These are phyloP conservation scores for Heloderma charlesbogerti DNA, from an alignment of 2,113 vertebrate genomes.

Conservation along the genomic window DNA sequence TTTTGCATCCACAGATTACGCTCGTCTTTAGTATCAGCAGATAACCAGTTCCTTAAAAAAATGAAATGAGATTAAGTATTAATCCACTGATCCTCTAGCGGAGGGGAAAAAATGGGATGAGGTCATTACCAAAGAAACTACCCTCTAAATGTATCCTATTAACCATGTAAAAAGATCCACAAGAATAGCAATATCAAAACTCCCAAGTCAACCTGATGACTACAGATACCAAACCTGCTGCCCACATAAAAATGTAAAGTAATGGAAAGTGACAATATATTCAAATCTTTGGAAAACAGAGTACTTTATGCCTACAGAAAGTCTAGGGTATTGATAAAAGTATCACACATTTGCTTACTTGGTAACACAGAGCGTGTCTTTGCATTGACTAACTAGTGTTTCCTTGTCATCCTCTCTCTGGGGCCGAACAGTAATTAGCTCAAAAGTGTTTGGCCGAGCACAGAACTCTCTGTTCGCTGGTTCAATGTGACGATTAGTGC, in stretches of 20 bases:
- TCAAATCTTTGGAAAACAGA: not conserved
- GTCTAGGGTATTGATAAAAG: not conserved
- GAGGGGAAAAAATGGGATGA: not conserved
- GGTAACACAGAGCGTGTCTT: slow-evolving; percentile 93
- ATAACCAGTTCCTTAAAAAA: slow-evolving; percentile 92
- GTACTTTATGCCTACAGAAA: not conserved
- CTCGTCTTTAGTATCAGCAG: slow-evolving; percentile 97
- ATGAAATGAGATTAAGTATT: not conserved
- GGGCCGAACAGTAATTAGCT: slow-evolving; percentile 92
- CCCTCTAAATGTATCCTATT: not conserved
- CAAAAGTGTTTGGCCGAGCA: slow-evolving; percentile 93
- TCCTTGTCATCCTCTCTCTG: slow-evolving; percentile 92
- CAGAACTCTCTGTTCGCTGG: slow-evolving; percentile 95
- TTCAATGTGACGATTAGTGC: slow-evolving; percentile 89
- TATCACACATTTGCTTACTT: slow-evolving; percentile 82
- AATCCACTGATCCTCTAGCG: too few relatives aligned
- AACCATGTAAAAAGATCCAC: not conserved
- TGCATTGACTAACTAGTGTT: slow-evolving; percentile 94
- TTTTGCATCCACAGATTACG: slow-evolving; percentile 97
- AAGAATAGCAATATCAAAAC: not conserved
- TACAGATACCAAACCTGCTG: not conserved
- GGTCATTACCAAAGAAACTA: not conserved
- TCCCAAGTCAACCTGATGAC: not conserved
- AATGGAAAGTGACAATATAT: not conserved
- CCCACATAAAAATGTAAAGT: not conserved